A percentile compares a stretch with the other conserved stretches of the same genome.
phyloP scores from a whole-genome alignment of 2,888 invertebrate genomes.

The Cremastobaeus sp. region DNA sequence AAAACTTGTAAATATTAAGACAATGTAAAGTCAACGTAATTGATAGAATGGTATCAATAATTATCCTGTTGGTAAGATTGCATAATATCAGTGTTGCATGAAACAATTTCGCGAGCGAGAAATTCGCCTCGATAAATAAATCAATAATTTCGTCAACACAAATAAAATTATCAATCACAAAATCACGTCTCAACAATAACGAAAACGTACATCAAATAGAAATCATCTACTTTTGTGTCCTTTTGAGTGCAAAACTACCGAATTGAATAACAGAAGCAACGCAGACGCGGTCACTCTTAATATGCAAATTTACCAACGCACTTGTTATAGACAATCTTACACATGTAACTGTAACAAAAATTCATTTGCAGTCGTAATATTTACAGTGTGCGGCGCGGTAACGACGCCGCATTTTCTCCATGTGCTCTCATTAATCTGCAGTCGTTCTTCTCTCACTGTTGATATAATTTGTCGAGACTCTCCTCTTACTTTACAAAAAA shows the following conservation, averaged over 20 bases:
- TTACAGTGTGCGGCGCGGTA: constrained; percentile 42
- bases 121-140: background rate
- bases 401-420: constrained; percentile 39
- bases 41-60: constrained; percentile 59
- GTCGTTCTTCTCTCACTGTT: constrained; percentile 61
- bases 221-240: background rate
- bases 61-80: constrained; percentile 54
- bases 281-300: constrained; percentile 5
- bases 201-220: background rate
- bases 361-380: constrained; percentile 55
- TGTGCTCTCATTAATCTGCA: constrained; percentile 48
- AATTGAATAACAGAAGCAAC: background rate
- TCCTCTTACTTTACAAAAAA: constrained; percentile 49
- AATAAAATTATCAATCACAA: constrained; percentile 14
- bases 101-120: background rate
- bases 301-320: constrained; percentile 47
- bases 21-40: constrained; percentile 56
- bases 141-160: background rate
- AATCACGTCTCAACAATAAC: background rate
- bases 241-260: background rate
- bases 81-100: constrained; percentile 26
- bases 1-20: constrained; percentile 60
- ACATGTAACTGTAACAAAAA: constrained; percentile 60
- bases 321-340: constrained; percentile 42
- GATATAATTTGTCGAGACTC: constrained; percentile 54